Evolutionary conservation across 1,140 invertebrate genomes (phyloP).

Genomic region (Conus betulinus): DNA sequence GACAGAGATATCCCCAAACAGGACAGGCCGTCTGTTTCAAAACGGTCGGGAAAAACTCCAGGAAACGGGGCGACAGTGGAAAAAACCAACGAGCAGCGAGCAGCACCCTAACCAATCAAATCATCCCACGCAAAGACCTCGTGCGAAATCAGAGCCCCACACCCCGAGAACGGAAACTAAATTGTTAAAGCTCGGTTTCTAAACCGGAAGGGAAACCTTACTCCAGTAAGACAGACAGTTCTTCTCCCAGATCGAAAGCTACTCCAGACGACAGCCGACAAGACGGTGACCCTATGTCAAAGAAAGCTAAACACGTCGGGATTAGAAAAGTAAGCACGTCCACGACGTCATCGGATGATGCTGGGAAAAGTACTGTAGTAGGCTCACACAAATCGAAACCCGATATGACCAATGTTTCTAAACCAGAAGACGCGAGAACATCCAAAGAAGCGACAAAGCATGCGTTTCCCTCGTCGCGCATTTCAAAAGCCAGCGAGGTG

Average conservation of each 20-base stretch:
- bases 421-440: not conserved
- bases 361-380: not conserved
- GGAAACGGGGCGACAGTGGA: not conserved
- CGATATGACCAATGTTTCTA: not conserved
- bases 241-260: not conserved
- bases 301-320: not conserved
- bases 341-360: not conserved
- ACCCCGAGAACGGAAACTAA: not conserved
- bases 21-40: not conserved
- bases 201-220: not conserved
- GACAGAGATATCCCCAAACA: not conserved
- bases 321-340: not conserved
- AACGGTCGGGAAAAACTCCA: not conserved
- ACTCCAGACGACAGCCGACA: not conserved
- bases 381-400: not conserved
- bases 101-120: not conserved
- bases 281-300: not conserved
- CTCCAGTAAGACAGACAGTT: not conserved
- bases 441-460: not conserved
- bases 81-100: not conserved
- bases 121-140: not conserved
- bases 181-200: not conserved
- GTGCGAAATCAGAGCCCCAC: constrained; percentile 17
- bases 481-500: not conserved
- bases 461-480: not conserved